phyloP scores from a whole-genome alignment of 2,888 invertebrate species.

The Mylabris sibirica region DNA sequence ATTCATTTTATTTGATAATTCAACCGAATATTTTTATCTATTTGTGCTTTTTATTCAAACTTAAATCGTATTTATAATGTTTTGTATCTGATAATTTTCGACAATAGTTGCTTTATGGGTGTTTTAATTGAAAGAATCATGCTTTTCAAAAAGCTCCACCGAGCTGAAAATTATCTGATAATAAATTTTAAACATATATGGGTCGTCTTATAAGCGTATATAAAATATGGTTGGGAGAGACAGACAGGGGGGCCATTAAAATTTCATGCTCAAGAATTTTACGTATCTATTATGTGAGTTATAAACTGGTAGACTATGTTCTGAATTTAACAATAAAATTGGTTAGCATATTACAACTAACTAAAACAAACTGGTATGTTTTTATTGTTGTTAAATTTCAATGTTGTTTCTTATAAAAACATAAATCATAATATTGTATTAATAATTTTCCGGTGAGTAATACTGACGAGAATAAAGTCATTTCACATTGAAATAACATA shows the following conservation, averaged over 20 bases:
- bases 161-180: constrained; percentile 13
- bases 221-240: constrained; percentile 28
- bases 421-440: constrained; percentile 27
- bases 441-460: constrained; percentile 17
- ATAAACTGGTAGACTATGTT: constrained; percentile 25
- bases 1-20: background rate
- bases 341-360: constrained; percentile 19
- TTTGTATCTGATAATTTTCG: background rate
- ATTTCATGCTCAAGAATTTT: constrained; percentile 40
- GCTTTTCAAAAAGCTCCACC: background rate
- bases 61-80: background rate
- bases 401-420: constrained; percentile 15
- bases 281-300: constrained; percentile 38
- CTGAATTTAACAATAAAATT: constrained; percentile 29
- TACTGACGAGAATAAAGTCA: background rate
- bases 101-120: no score
- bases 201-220: constrained; percentile 20
- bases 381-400: constrained; percentile 29
- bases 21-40: background rate
- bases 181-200: constrained; percentile 29
- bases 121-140: background rate
- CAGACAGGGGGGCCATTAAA: constrained; percentile 37
- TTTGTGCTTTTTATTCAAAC: background rate
- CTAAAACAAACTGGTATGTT: constrained; percentile 23
- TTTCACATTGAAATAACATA: background rate